Percentiles rank a stretch among this genome's conserved stretches.
Evolutionary conservation across 2,888 invertebrate genomes (phyloP).

Genomic region (Celastrina argiolus): DNA sequence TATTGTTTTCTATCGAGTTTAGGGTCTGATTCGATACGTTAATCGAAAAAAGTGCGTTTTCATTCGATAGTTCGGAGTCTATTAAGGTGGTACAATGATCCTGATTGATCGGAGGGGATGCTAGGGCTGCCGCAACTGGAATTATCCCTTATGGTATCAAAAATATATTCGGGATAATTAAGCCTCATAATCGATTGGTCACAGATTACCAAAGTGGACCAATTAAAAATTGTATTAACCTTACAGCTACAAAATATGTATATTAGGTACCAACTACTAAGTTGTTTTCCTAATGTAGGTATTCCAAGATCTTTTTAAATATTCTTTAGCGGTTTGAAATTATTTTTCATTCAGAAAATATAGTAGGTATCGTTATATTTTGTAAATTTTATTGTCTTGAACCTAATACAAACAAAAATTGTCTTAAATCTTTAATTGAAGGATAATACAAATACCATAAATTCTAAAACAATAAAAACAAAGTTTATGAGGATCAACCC

Average conservation of each 20-base stretch:
- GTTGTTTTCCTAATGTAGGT: too few relatives aligned
- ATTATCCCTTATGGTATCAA: background rate
- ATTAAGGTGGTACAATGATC: slow-evolving; percentile 56
- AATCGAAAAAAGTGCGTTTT: slow-evolving; percentile 70
- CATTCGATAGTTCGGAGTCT: slow-evolving; percentile 60
- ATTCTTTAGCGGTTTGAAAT: too few relatives aligned
- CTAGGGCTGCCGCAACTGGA: slow-evolving; percentile 37
- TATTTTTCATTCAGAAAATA: too few relatives aligned
- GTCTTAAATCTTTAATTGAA: too few relatives aligned
- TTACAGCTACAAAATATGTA: too few relatives aligned
- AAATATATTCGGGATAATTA: background rate
- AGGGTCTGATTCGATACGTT: slow-evolving; percentile 68
- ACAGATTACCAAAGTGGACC: background rate
- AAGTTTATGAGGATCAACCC: background rate
- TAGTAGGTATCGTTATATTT: too few relatives aligned
- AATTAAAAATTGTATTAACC: background rate
- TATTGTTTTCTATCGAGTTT: slow-evolving; percentile 68
- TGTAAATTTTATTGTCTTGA: too few relatives aligned
- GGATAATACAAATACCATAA: too few relatives aligned
- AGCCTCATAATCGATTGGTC: background rate
- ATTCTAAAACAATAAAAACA: background rate
- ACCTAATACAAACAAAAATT: too few relatives aligned
- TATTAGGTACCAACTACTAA: too few relatives aligned
- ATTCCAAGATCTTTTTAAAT: too few relatives aligned
- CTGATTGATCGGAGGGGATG: slow-evolving; percentile 51